Evolutionary conservation across 2,888 invertebrate genomes (phyloP).

Genomic region (Lasioglossum marginatum): DNA sequence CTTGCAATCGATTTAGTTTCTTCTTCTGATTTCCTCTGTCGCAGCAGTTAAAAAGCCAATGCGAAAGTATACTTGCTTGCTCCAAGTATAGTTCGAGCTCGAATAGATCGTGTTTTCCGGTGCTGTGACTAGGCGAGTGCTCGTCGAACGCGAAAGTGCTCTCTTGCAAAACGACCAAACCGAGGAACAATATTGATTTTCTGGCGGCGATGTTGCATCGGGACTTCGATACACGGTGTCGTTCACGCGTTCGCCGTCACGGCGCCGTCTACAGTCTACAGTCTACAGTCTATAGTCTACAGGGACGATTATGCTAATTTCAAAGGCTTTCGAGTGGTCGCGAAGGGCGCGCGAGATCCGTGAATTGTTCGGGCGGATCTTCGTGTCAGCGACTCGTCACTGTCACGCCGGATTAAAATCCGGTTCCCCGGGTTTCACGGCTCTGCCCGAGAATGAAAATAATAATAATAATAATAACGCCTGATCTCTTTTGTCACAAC

Average conservation of each 20-base stretch:
- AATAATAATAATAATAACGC: conserved; percentile 67
- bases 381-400: conserved; percentile 79
- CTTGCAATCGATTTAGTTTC: no score
- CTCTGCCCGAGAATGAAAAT: conserved; percentile 64
- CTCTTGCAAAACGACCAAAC: neutral
- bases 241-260: neutral
- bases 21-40: neutral
- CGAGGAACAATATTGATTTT: conserved; percentile 28
- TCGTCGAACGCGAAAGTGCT: conserved; percentile 22
- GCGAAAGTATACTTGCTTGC: conserved; percentile 8
- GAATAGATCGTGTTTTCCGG: conserved; percentile 39
- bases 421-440: conserved; percentile 72
- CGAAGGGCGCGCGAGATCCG: conserved; percentile 59
- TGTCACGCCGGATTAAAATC: conserved; percentile 77
- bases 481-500: conserved; percentile 6
- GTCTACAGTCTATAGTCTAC: conserved; percentile 31
- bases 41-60: conserved; percentile 4
- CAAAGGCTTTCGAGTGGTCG: conserved; percentile 67
- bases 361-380: conserved; percentile 73
- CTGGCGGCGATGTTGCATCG: conserved; percentile 11
- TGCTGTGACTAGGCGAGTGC: conserved; percentile 8
- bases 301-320: conserved; percentile 77
- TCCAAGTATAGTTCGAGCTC: conserved; percentile 31
- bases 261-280: conserved; percentile 9
- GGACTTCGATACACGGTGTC: conserved; percentile 10